Base-by-base conservation (phyloP, 2,888 invertebrate species). In the Tuta absoluta region DNA sequence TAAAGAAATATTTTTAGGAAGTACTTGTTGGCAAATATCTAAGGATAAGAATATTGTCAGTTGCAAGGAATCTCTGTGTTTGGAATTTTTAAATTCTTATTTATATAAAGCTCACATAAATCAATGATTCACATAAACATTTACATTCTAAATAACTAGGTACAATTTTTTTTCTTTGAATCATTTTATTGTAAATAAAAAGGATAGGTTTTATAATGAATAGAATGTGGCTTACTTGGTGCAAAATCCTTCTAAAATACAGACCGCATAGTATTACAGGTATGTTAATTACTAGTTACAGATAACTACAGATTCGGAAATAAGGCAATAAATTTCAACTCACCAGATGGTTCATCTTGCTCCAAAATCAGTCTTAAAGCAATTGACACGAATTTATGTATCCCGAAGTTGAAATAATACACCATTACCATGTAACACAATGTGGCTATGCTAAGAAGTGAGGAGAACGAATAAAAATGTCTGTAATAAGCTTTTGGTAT, bases 401-500 rank as follows among this genome's bases (percentile, higher is more conserved):
- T 88, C 62, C 79, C 71, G 45, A 80, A 80, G 37, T 89, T 84
- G 57, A 86, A 86, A 64, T 92, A 87, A 84, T 93, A 94, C 59
- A 91, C 89, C 61, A 82, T 70, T 45, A 92, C 70, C 70, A 93
- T 82, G 41, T 94, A 84, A n/a, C 83, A 68, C 14, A 94, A 80
- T 19, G 91, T 82, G 0, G 82, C 64, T n/a, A 81, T 78, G 63
- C 94, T 93, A 72, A 93, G 90, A 28, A 94, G 70, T 1, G 93
- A 87, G 0, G 96, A 94, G 76, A 95, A 94, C 7, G 94, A 78
- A 80, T 97, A 97, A 78, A 97, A 97, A 85, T 97, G 97, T 72
- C 89, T 92, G 76, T 96, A 97, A 92, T 95, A 96, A 57, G 95
- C 92, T 84, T 97, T 97, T 0, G 96, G 96, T 56, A 96, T 91